These are phyloP conservation scores for Stramonita haemastoma DNA, from an alignment of 2,888 invertebrate genomes.

Conservation along the genomic window DNA sequence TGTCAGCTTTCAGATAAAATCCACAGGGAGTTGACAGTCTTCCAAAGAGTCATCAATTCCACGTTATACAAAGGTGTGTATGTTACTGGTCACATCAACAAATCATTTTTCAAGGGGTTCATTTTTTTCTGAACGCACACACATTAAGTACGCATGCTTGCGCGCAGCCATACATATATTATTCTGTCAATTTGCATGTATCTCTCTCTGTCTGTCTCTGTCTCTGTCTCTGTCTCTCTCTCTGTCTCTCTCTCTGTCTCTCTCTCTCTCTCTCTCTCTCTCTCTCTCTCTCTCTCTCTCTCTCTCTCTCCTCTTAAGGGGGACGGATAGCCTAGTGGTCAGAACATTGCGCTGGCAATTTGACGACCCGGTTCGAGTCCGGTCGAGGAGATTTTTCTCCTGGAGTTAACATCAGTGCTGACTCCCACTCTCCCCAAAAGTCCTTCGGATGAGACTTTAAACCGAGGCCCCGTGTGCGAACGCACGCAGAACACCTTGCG, in stretches of 20 bases:
- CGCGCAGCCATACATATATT: no score
- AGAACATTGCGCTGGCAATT: no score
- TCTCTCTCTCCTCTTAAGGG: not conserved
- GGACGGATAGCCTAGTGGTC: no score
- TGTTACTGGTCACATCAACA: no score
- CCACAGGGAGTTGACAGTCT: conserved; percentile 58
- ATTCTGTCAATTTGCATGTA: not conserved
- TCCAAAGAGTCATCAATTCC: conserved; percentile 57
- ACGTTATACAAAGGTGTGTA: conserved; percentile 64
- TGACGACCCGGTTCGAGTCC: no score
- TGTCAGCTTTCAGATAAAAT: conserved; percentile 55
- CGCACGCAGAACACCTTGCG: no score
- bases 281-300: not conserved
- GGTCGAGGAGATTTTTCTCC: no score
- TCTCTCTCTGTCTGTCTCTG: not conserved
- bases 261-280: not conserved
- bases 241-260: not conserved
- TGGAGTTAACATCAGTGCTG: no score
- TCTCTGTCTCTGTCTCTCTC: not conserved
- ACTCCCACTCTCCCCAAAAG: no score
- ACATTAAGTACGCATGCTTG: not conserved
- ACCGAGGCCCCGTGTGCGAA: no score
- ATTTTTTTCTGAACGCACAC: not conserved
- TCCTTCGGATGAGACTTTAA: no score
- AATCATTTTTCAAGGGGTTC: not conserved